These are phyloP conservation scores for Lasioglossum villosulum DNA, from an alignment of 2,888 invertebrate species.

Conservation along the genomic window DNA sequence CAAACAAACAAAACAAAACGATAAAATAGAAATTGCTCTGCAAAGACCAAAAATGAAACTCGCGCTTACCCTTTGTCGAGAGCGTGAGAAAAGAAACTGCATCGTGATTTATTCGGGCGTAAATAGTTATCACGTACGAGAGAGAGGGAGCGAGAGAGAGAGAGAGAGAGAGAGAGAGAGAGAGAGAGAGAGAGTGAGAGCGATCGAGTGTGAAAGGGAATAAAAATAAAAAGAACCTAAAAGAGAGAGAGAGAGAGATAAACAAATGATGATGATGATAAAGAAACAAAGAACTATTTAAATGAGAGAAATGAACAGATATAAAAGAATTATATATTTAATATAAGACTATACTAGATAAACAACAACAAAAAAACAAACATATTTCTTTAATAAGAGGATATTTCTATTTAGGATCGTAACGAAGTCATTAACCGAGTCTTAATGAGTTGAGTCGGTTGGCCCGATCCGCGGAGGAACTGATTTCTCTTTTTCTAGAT, in stretches of 20 bases:
- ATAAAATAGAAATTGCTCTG: slow-evolving; percentile 76
- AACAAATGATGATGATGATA: not conserved
- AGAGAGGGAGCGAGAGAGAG: not conserved
- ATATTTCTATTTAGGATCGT: slow-evolving; percentile 76
- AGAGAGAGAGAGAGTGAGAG: not conserved
- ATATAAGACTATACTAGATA: slow-evolving; percentile 75
- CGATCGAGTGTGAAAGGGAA: not conserved
- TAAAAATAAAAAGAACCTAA: not conserved
- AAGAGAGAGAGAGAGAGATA: not conserved
- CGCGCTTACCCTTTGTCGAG: slow-evolving; percentile 21
- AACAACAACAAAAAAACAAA: slow-evolving; percentile 42
- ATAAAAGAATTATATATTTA: slow-evolving; percentile 76
- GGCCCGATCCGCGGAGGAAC: slow-evolving; percentile 40
- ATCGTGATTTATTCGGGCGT: slow-evolving; percentile 62
- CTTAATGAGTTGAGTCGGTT: slow-evolving; percentile 59
- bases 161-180: not conserved
- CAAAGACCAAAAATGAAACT: slow-evolving; percentile 58
- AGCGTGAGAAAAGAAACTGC: slow-evolving; percentile 56
- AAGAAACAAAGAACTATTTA: slow-evolving; percentile 72
- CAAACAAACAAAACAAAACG: slow-evolving; percentile 75
- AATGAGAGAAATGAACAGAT: slow-evolving; percentile 67
- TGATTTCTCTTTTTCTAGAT: slow-evolving; percentile 71
- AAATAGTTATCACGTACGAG: slow-evolving; percentile 51
- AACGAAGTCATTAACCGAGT: slow-evolving; percentile 74
- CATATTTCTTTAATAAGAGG: slow-evolving; percentile 78